Evolutionary conservation across 1,140 invertebrate species (phyloP).

Genomic region (Drosophila leontia): DNA sequence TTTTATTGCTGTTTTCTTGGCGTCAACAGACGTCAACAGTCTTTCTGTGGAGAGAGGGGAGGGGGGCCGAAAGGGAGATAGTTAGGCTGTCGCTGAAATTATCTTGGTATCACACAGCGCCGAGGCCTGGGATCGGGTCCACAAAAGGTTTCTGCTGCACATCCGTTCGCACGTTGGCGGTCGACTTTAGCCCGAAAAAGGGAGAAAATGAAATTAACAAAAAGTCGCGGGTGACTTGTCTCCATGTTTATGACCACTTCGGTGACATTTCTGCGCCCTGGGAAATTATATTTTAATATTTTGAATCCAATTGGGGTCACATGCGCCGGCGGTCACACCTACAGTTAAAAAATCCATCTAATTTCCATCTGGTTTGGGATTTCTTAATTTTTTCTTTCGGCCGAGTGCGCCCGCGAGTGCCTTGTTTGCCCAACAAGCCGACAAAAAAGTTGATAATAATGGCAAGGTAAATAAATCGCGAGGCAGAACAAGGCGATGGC

Average conservation of each 20-base stretch:
- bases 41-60: neutral
- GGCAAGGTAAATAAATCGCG: slow-evolving; percentile 61
- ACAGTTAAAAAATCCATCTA: slow-evolving; percentile 37
- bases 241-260: slow-evolving; percentile 40
- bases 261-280: slow-evolving; percentile 61
- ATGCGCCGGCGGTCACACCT: slow-evolving; percentile 75
- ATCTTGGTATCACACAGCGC: slow-evolving; percentile 44
- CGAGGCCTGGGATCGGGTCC: slow-evolving; percentile 11
- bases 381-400: slow-evolving; percentile 51
- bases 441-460: slow-evolving; percentile 69
- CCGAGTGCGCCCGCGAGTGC: slow-evolving; percentile 45
- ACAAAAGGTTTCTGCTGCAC: slow-evolving; percentile 61
- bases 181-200: neutral
- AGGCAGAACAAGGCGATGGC: slow-evolving; percentile 52
- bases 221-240: slow-evolving; percentile 25
- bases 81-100: slow-evolving; percentile 52
- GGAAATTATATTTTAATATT: slow-evolving; percentile 71
- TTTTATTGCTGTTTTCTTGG: slow-evolving; percentile 72
- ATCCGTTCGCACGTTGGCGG: slow-evolving; percentile 76
- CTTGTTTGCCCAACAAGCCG: slow-evolving; percentile 69
- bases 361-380: slow-evolving; percentile 46
- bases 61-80: slow-evolving; percentile 4
- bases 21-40: slow-evolving; percentile 39
- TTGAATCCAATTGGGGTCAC: slow-evolving; percentile 75
- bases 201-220: slow-evolving; percentile 17